Evolutionary conservation across 2,113 vertebrate genomes (phyloP).

Genomic region (Microcebus griseorufus): DNA sequence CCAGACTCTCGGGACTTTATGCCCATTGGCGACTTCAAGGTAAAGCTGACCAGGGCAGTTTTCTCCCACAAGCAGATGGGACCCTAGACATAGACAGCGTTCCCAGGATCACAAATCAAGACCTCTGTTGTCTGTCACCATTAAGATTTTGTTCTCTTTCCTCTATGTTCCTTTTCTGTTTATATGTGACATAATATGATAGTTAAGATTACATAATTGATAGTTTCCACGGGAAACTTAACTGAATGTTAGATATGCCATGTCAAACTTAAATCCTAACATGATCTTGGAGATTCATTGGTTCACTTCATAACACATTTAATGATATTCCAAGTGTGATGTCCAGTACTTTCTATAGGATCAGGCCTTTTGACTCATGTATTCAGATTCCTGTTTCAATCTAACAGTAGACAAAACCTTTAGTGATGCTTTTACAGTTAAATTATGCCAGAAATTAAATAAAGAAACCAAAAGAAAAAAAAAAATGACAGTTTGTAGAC

Average conservation of each 20-base stretch:
- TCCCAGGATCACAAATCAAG: background rate
- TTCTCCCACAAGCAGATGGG: background rate
- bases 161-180: background rate
- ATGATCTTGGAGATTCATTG: background rate
- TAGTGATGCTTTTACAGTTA: background rate
- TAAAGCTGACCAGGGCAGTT: background rate
- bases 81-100: background rate
- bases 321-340: background rate
- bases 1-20: background rate
- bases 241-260: background rate
- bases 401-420: background rate
- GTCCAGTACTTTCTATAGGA: background rate
- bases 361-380: background rate
- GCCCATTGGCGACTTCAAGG: background rate
- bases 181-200: background rate
- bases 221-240: background rate
- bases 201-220: background rate
- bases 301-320: background rate
- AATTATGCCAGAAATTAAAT: background rate
- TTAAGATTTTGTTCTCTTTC: background rate
- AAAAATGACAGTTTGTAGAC: background rate
- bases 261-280: background rate
- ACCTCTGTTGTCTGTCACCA: background rate
- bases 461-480: background rate
- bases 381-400: background rate